Conservation (phyloP, 2,797 vertebrate genomes). For the Phalanger gymnotis region DNA sequence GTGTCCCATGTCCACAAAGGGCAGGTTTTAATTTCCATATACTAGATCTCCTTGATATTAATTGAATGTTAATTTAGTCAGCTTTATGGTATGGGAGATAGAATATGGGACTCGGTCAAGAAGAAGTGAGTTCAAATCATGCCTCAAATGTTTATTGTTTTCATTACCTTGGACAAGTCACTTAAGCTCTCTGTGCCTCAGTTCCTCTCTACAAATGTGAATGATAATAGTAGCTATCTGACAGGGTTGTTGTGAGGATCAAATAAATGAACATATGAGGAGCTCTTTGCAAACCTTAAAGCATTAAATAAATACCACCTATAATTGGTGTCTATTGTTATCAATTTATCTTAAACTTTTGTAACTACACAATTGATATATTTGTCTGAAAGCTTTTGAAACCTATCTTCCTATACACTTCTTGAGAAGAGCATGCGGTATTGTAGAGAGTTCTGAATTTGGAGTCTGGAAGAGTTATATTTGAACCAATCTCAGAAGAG, state of each 20-base stretch:
- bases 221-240: neutral
- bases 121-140: neutral
- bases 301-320: neutral
- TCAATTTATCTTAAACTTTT: neutral
- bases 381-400: neutral
- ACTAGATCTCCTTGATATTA: neutral
- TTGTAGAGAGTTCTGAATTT: neutral
- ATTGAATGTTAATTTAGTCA: neutral
- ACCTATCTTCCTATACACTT: neutral
- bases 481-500: neutral
- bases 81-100: neutral
- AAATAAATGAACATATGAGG: neutral
- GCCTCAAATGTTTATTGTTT: neutral
- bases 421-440: neutral
- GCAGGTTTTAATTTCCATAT: neutral
- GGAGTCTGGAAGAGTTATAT: neutral
- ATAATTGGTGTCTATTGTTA: neutral
- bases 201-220: neutral
- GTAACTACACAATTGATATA: neutral
- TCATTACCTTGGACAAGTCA: neutral
- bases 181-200: neutral
- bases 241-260: neutral
- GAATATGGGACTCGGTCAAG: neutral
- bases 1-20: neutral
- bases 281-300: neutral